Evolutionary conservation across 2,888 invertebrate genomes (phyloP).

Genomic region (Hemicrepidius hirtus): DNA sequence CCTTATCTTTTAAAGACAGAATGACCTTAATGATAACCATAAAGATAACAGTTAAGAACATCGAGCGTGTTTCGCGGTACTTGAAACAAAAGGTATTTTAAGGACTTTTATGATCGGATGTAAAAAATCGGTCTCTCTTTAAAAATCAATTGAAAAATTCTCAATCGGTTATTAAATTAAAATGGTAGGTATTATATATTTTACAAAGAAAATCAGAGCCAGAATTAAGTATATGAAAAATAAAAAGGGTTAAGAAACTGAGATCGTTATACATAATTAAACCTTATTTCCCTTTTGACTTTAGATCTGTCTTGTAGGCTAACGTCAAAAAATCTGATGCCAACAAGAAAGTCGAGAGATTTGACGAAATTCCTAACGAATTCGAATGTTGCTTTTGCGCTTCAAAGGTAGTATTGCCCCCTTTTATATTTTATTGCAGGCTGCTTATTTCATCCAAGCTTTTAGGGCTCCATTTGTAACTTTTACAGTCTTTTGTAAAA

Average conservation of each 20-base stretch:
- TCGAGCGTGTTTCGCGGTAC: constrained; percentile 13
- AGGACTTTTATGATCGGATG: not conserved
- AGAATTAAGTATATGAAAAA: no score
- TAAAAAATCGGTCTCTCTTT: not conserved
- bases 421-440: constrained; percentile 46
- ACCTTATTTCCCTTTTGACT: constrained; percentile 49
- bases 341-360: constrained; percentile 75
- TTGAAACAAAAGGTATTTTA: constrained; percentile 13
- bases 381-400: constrained; percentile 98
- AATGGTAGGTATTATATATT: constrained; percentile 27
- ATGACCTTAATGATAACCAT: constrained; percentile 14
- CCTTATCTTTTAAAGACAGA: constrained; percentile 8
- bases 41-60: constrained; percentile 17
- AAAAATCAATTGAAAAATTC: constrained; percentile 14
- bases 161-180: no score
- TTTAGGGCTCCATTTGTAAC: constrained; percentile 38
- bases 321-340: constrained; percentile 78
- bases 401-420: constrained; percentile 84
- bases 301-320: constrained; percentile 70
- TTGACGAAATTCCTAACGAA: constrained; percentile 94
- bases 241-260: constrained; percentile 37
- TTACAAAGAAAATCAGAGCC: constrained; percentile 29
- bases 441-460: constrained; percentile 47
- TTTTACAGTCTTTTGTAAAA: constrained; percentile 21
- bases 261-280: constrained; percentile 39